Evolutionary conservation across 2,113 vertebrate genomes (phyloP).

Genomic region (Mohoua ochrocephala): DNA sequence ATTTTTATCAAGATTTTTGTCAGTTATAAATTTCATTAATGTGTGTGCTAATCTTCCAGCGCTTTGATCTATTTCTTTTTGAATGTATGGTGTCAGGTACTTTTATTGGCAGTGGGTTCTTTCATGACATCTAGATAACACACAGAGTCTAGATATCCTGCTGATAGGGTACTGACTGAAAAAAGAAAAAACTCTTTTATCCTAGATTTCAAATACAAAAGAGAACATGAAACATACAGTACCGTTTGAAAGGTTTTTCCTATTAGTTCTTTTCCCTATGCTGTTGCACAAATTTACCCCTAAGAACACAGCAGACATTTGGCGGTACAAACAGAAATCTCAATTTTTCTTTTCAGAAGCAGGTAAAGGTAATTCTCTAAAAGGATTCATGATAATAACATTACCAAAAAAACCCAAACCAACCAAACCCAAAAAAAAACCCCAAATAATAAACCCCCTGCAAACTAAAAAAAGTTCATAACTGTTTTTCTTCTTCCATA

Average conservation of each 20-base stretch:
- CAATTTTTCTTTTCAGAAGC: not conserved
- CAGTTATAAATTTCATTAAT: not conserved
- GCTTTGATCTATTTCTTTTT: not conserved
- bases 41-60: not conserved
- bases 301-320: not conserved
- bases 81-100: not conserved
- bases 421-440: fast-evolving
- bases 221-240: not conserved
- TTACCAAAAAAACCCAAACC: not conserved
- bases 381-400: not conserved
- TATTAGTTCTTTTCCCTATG: not conserved
- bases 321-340: not conserved
- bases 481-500: not conserved
- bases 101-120: not conserved
- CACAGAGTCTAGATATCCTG: not conserved
- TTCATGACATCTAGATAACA: not conserved
- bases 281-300: not conserved
- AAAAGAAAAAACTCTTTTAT: not conserved
- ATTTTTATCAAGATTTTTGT: not conserved
- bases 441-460: not conserved
- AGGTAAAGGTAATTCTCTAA: not conserved
- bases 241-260: not conserved
- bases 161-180: not conserved
- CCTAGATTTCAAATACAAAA: not conserved
- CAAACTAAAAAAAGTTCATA: not conserved